Conservation (phyloP, 1,140 invertebrate species). For the Orius insidiosus region DNA sequence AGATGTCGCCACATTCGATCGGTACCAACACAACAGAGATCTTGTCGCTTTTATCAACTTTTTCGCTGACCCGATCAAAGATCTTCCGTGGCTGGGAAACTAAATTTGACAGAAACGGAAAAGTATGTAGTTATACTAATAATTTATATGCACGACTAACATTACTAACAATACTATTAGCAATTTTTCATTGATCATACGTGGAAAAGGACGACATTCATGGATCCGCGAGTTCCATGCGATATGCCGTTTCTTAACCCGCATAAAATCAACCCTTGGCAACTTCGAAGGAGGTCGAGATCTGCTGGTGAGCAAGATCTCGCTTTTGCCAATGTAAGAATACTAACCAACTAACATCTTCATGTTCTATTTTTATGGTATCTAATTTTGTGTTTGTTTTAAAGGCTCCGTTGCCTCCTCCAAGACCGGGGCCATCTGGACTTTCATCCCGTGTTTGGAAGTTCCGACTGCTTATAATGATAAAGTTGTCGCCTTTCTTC, state of each 20-base stretch:
- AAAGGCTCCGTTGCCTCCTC: constrained; percentile 35
- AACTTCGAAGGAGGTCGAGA: constrained; percentile 19
- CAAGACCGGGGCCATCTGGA: constrained; percentile 22
- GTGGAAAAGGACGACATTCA: constrained; percentile 81
- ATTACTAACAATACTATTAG: constrained; percentile 31
- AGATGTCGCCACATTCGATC: constrained; percentile 68
- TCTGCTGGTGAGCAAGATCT: constrained; percentile 29
- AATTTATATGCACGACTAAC: background rate
- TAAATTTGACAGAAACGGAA: constrained; percentile 74
- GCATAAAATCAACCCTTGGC: constrained; percentile 21
- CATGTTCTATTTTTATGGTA: constrained; percentile 2
- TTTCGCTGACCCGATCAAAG: constrained; percentile 68
- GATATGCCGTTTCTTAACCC: constrained; percentile 36
- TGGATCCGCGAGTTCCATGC: constrained; percentile 82
- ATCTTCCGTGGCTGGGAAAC: constrained; percentile 88
- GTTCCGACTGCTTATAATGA: constrained; percentile 78
- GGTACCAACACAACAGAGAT: constrained; percentile 90
- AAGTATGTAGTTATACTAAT: constrained; percentile 43
- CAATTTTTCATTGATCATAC: constrained; percentile 92
- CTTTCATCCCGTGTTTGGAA: constrained; percentile 31
- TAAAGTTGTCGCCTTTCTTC: constrained; percentile 72
- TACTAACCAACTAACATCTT: background rate
- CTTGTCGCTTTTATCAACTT: constrained; percentile 81
- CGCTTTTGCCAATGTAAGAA: constrained; percentile 18
- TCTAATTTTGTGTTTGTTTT: constrained; percentile 15